Evolutionary conservation across 2,888 invertebrate species (phyloP).

Genomic region (Idaea aversata): DNA sequence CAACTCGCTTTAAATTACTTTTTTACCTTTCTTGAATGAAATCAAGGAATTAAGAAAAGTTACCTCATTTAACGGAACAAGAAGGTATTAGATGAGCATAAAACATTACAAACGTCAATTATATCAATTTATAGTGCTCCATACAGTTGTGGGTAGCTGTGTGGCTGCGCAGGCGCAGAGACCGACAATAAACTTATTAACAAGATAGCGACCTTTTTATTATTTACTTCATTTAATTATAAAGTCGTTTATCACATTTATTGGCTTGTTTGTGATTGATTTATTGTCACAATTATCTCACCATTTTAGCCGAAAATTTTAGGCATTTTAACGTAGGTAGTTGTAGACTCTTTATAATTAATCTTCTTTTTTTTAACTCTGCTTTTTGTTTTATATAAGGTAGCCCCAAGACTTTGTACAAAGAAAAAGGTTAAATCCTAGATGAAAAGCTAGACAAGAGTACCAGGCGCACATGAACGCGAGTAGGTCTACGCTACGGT

Average conservation of each 20-base stretch:
- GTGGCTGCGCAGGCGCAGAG: not conserved
- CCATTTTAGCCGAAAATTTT: not conserved
- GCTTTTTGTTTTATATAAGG: too few species aligned
- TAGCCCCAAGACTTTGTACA: too few species aligned
- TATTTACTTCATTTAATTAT: not conserved
- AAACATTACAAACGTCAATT: slow-evolving; percentile 30
- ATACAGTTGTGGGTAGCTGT: slow-evolving; percentile 13
- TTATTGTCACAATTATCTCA: slow-evolving; percentile 5
- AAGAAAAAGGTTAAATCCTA: slow-evolving; percentile 23
- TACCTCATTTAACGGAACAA: not conserved
- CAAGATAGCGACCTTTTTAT: not conserved
- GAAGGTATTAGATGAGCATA: slow-evolving; percentile 10
- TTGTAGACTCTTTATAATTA: too few species aligned
- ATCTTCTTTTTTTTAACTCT: too few species aligned
- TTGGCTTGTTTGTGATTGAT: slow-evolving; percentile 8
- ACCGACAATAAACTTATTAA: slow-evolving; percentile 8
- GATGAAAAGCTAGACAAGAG: slow-evolving; percentile 29
- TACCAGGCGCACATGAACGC: slow-evolving; percentile 43
- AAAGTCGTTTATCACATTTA: not conserved
- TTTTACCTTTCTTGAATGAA: not conserved
- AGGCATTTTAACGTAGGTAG: too few species aligned
- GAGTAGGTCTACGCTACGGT: slow-evolving; percentile 32
- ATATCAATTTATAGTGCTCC: slow-evolving; percentile 31
- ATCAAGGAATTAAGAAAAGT: not conserved
- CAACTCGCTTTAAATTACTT: not conserved